Conservation (phyloP, 2,113 vertebrate genomes). For the Macquaria ambigua region DNA sequence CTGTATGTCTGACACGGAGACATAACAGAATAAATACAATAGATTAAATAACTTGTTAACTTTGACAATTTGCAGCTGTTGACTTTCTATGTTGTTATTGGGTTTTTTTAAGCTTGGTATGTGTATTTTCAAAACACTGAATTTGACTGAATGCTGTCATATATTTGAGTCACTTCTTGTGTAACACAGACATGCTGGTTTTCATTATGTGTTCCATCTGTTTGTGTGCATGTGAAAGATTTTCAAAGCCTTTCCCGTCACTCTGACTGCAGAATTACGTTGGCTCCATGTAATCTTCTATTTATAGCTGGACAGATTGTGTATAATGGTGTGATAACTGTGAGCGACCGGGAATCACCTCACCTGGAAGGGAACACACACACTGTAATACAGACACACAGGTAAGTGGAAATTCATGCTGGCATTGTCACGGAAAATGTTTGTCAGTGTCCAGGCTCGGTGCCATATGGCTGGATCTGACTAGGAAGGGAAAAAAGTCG, state of each 20-base stretch:
- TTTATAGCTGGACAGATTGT: slow-evolving; percentile 58
- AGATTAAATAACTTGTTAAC: not conserved
- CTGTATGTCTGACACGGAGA: not conserved
- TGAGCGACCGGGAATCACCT: slow-evolving; percentile 54
- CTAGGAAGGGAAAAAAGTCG: slow-evolving; percentile 50
- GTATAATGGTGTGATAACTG: slow-evolving; percentile 38
- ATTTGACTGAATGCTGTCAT: not conserved
- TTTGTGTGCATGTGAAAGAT: slow-evolving; percentile 6
- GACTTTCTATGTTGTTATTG: not conserved
- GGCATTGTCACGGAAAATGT: slow-evolving; percentile 78
- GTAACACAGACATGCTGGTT: not conserved
- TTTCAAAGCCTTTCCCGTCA: not conserved
- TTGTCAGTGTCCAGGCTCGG: slow-evolving; percentile 72
- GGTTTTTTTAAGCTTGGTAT: not conserved
- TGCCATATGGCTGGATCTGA: slow-evolving; percentile 80
- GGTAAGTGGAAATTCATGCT: slow-evolving; percentile 75
- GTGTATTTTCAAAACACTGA: not conserved
- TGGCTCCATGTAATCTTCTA: slow-evolving; percentile 35
- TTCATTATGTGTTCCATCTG: slow-evolving; percentile 25
- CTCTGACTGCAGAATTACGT: slow-evolving; percentile 36
- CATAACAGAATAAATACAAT: not conserved
- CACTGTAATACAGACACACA: slow-evolving; percentile 36
- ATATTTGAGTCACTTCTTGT: not conserved
- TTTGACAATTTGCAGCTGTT: not conserved
- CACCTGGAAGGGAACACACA: slow-evolving; percentile 37